Percentiles rank a stretch among this genome's conserved stretches.
These are phyloP conservation scores for Psittacula derbiana DNA, from an alignment of 2,797 vertebrate species.

Conservation along the genomic window DNA sequence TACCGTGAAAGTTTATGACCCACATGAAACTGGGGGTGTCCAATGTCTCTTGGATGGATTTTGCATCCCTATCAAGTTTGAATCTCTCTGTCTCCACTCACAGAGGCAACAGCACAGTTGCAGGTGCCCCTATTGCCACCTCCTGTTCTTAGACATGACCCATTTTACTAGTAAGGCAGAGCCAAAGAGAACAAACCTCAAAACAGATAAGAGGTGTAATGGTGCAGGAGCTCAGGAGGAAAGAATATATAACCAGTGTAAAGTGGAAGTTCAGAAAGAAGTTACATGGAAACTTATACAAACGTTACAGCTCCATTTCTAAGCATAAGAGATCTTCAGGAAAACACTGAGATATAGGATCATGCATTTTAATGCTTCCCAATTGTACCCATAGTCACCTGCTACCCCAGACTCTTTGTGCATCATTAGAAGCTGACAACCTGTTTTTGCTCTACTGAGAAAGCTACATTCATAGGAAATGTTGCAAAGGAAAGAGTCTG, in stretches of 20 bases:
- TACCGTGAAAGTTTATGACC: neutral
- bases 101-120: neutral
- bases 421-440: neutral
- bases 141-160: neutral
- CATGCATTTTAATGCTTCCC: neutral
- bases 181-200: neutral
- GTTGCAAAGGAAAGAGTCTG: neutral
- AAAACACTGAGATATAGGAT: neutral
- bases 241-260: neutral
- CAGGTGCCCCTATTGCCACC: neutral
- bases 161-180: neutral
- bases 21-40: neutral
- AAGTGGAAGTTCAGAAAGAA: neutral
- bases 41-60: neutral
- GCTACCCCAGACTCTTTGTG: neutral
- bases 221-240: neutral
- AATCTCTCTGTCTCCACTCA: neutral
- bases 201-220: neutral
- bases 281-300: neutral
- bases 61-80: neutral
- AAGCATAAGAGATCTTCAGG: neutral
- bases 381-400: rapidly evolving
- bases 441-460: neutral
- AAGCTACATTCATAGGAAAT: neutral
- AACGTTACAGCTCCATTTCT: neutral